Evolutionary conservation across 2,888 invertebrate genomes (phyloP).

Genomic region (Euphydryas editha): DNA sequence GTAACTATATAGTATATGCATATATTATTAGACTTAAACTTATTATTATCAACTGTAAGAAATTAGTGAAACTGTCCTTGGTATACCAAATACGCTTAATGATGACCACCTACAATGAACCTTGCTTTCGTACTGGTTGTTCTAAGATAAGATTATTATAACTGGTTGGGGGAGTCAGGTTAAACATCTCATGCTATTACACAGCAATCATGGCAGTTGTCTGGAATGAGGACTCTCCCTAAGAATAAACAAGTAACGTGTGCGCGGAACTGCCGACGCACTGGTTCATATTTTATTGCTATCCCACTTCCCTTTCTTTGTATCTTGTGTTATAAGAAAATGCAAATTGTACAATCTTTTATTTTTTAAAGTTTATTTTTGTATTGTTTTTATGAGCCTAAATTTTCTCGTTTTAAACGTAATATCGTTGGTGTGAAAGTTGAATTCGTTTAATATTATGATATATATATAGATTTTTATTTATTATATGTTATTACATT

Average conservation of each 20-base stretch:
- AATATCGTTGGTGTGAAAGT: background rate
- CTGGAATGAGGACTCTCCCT: conserved; percentile 79
- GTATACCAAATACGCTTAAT: conserved; percentile 64
- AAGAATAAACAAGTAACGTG: conserved; percentile 83
- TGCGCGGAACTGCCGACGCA: conserved; percentile 77
- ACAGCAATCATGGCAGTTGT: conserved; percentile 81
- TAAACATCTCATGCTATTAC: conserved; percentile 65
- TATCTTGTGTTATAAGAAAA: conserved; percentile 49
- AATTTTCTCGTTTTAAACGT: background rate
- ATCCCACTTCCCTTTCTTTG: conserved; percentile 54
- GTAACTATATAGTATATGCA: background rate
- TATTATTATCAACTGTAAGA: conserved; percentile 16
- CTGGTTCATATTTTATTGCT: conserved; percentile 77
- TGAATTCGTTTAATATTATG: background rate
- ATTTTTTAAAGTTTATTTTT: background rate
- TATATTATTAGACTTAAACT: background rate
- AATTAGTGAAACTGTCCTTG: conserved; percentile 30
- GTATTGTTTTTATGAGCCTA: background rate
- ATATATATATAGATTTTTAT: background rate
- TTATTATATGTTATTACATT: background rate
- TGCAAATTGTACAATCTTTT: background rate
- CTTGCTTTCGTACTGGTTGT: conserved; percentile 44
- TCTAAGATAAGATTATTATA: conserved; percentile 36
- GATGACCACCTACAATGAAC: conserved; percentile 56
- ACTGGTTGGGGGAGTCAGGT: conserved; percentile 43